phyloP scores from a whole-genome alignment of 1,140 invertebrate genomes.

The Apis cerana region DNA sequence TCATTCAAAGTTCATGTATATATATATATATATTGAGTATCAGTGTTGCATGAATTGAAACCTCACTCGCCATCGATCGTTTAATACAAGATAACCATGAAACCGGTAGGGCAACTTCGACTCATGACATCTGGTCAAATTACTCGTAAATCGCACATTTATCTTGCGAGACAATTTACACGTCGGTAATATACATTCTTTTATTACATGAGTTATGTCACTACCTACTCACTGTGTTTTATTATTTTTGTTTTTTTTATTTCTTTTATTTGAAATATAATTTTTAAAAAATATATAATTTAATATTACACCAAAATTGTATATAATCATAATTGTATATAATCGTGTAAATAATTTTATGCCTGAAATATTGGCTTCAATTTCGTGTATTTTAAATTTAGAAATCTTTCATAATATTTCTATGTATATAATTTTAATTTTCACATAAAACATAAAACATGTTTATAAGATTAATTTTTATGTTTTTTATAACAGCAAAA shows the following conservation, averaged over 20 bases:
- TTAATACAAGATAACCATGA: background rate
- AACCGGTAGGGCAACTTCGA: constrained; percentile 3
- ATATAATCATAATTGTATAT: no score
- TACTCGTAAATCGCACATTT: background rate
- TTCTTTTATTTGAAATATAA: background rate
- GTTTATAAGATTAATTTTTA: background rate
- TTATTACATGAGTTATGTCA: no score
- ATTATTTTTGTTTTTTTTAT: background rate
- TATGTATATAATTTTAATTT: background rate
- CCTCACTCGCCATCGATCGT: background rate
- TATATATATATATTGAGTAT: background rate
- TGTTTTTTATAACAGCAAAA: background rate
- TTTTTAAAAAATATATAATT: background rate
- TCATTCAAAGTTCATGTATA: no score
- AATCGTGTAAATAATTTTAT: background rate
- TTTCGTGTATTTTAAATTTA: background rate
- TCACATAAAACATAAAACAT: no score
- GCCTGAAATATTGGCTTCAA: background rate
- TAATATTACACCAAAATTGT: background rate
- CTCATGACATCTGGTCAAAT: constrained; percentile 3
- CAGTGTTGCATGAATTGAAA: background rate
- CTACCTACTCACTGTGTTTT: background rate
- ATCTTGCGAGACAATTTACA: background rate
- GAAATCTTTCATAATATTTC: background rate
- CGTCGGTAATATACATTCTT: background rate